Conservation (phyloP, 2,113 vertebrate genomes). For the Atrichornis clamosus region DNA sequence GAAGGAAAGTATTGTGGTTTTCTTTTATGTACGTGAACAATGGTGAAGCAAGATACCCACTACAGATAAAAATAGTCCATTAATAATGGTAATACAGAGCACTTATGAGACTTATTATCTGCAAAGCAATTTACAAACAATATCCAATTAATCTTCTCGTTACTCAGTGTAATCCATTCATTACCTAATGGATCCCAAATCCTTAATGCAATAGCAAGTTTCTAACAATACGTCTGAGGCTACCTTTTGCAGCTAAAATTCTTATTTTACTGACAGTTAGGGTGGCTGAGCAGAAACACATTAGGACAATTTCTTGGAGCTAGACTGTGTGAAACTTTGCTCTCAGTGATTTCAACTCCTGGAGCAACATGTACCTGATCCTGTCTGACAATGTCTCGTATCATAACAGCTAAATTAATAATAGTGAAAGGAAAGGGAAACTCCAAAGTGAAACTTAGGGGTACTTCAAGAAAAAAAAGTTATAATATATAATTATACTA, state of each 20-base stretch:
- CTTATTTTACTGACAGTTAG: not conserved
- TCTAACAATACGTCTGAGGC: not conserved
- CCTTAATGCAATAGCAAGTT: not conserved
- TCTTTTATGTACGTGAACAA: not conserved
- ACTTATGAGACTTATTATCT: conserved; percentile 1
- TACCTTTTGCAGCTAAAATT: not conserved
- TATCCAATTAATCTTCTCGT: conserved; percentile 30
- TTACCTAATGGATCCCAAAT: conserved; percentile 18
- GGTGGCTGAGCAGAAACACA: not conserved
- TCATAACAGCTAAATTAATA: not conserved
- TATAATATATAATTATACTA: not conserved
- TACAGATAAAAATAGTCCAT: conserved; percentile 24
- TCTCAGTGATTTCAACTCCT: not conserved
- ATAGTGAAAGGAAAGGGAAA: not conserved
- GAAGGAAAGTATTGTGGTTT: not conserved
- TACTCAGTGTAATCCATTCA: conserved; percentile 1
- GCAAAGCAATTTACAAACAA: conserved; percentile 42
- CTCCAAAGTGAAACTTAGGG: not conserved
- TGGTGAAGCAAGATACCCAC: not conserved
- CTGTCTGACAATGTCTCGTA: not conserved
- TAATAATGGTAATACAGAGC: conserved; percentile 27
- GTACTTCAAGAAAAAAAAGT: not conserved
- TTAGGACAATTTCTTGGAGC: not conserved
- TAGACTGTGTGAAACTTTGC: not conserved
- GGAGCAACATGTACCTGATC: not conserved